Conservation (phyloP, 2,797 vertebrate species). For the Huso huso region DNA sequence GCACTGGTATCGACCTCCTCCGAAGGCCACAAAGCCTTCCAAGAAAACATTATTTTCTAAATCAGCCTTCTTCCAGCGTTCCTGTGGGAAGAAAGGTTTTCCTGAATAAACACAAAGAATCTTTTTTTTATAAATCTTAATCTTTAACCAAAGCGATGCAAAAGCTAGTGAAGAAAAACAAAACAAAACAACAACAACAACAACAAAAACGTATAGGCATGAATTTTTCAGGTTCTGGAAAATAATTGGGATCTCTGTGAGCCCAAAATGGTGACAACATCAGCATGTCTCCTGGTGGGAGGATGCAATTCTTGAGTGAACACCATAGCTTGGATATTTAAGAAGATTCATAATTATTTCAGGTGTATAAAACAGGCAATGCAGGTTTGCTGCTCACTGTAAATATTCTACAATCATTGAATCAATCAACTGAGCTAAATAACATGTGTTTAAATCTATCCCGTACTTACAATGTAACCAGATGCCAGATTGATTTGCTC, state of each 20-base stretch:
- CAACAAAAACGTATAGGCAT: conserved; percentile 56
- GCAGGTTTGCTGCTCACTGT: too few species aligned
- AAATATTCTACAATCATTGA: too few species aligned
- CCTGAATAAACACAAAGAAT: neutral
- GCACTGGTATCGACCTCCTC: conserved; percentile 70
- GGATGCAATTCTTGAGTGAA: conserved; percentile 51
- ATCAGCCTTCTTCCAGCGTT: conserved; percentile 74
- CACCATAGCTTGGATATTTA: too few species aligned
- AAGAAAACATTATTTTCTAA: conserved; percentile 77
- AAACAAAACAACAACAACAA: conserved; percentile 9
- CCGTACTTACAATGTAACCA: too few species aligned
- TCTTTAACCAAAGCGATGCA: neutral
- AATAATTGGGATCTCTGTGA: conserved; percentile 67
- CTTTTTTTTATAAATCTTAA: neutral
- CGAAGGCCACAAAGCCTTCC: conserved; percentile 72
- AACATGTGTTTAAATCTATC: too few species aligned
- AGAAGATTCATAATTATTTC: too few species aligned
- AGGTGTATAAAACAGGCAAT: too few species aligned
- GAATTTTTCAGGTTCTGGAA: conserved; percentile 66
- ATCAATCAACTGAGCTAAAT: too few species aligned
- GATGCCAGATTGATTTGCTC: too few species aligned
- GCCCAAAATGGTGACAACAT: conserved; percentile 72
- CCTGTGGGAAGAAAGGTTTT: conserved; percentile 71
- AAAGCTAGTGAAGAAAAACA: conserved; percentile 12
- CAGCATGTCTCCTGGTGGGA: conserved; percentile 69